Conservation (phyloP, 2,113 vertebrate species). For the Hyla sarda region DNA sequence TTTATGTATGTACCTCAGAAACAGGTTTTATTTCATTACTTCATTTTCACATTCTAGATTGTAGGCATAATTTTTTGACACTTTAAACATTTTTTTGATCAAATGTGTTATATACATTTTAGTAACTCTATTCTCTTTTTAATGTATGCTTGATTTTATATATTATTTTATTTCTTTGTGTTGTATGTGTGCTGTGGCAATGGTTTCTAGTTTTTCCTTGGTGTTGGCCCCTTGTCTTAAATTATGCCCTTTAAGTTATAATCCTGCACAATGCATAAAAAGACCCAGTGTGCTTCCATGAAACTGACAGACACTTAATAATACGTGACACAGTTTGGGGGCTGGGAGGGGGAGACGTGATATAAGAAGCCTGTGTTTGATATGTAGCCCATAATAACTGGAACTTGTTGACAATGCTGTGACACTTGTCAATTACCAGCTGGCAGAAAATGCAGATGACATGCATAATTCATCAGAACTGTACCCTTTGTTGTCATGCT, state of each 20-base stretch:
- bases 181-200: not conserved
- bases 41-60: not conserved
- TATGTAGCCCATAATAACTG: conserved; percentile 73
- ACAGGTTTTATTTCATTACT: not conserved
- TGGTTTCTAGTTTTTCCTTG: not conserved
- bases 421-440: conserved; percentile 81
- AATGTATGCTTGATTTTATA: no score
- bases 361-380: conserved; percentile 65
- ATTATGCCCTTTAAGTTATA: conserved; percentile 12
- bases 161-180: no score
- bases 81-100: no score
- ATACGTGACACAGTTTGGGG: conserved; percentile 72
- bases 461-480: conserved; percentile 79
- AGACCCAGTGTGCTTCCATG: conserved; percentile 9
- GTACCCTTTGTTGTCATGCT: conserved; percentile 72
- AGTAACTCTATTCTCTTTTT: no score
- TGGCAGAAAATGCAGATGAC: conserved; percentile 74
- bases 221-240: conserved; percentile 13
- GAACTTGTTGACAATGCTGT: conserved; percentile 73
- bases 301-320: conserved; percentile 71
- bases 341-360: conserved; percentile 53
- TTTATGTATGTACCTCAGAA: not conserved
- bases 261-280: conserved; percentile 34
- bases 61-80: no score
- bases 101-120: no score